Evolutionary conservation across 2,113 vertebrate species (phyloP).

Genomic region (Boulengeromyrus knoepffleri): DNA sequence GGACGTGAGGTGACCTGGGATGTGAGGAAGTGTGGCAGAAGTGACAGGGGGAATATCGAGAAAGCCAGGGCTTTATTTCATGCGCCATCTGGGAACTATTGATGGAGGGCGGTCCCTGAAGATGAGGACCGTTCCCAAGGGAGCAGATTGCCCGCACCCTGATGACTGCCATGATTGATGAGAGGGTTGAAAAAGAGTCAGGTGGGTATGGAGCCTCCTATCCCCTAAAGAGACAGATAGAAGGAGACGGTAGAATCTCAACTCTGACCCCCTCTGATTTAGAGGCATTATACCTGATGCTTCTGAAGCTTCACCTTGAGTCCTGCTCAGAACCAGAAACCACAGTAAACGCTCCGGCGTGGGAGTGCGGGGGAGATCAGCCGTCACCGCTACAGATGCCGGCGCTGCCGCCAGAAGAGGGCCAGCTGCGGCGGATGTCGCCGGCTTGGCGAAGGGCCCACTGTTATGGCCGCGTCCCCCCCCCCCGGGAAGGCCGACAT

Average conservation of each 20-base stretch:
- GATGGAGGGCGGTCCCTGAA: background rate
- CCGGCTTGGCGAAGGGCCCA: background rate
- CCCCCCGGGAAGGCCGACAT: background rate
- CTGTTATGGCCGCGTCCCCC: background rate
- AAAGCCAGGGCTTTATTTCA: background rate
- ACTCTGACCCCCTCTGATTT: background rate
- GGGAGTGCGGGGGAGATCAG: background rate
- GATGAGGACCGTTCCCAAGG: background rate
- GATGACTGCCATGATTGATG: background rate
- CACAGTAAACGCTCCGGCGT: background rate
- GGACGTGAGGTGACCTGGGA: background rate
- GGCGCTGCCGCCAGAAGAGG: background rate
- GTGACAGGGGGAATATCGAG: background rate
- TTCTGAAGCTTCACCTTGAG: background rate
- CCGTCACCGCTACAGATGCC: background rate
- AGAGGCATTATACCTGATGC: background rate
- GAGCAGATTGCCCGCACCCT: background rate
- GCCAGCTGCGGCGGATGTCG: background rate
- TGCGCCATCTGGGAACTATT: background rate
- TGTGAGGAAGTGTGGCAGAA: background rate
- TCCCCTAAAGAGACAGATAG: background rate
- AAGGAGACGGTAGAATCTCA: background rate
- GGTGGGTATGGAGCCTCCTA: background rate
- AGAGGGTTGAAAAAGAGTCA: background rate
- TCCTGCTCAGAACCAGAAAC: background rate